phyloP scores from a whole-genome alignment of 2,888 invertebrate genomes.

The Lapara coniferarum region DNA sequence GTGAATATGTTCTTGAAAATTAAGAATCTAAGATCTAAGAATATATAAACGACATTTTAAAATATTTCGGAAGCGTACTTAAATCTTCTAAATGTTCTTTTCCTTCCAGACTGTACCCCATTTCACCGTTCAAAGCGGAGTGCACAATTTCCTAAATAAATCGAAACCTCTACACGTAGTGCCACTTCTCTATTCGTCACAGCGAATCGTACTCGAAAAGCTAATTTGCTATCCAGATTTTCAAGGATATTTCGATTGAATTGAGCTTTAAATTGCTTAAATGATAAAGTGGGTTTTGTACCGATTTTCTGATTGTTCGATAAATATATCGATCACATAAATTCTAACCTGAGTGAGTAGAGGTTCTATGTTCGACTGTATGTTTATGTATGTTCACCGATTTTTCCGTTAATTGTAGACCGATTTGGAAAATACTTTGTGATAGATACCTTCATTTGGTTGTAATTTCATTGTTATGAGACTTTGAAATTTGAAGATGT shows the following conservation, averaged over 20 bases:
- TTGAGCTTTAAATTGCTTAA: too few relatives aligned
- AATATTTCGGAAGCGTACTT: neutral
- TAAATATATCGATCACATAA: too few relatives aligned
- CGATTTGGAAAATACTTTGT: too few relatives aligned
- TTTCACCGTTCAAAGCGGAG: constrained; percentile 12
- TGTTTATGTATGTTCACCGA: too few relatives aligned
- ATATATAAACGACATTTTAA: neutral
- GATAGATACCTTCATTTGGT: too few relatives aligned
- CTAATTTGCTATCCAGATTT: constrained; percentile 4
- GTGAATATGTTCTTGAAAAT: too few relatives aligned
- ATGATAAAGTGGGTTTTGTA: neutral
- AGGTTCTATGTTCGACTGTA: too few relatives aligned
- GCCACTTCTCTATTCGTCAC: constrained; percentile 16
- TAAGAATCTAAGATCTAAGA: neutral
- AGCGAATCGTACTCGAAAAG: constrained; percentile 8
- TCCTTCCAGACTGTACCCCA: constrained; percentile 16
- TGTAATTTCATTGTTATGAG: too few relatives aligned
- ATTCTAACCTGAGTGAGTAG: too few relatives aligned
- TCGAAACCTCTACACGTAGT: constrained; percentile 7
- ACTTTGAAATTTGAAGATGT: too few relatives aligned
- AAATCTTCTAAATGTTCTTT: neutral
- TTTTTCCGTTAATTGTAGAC: too few relatives aligned
- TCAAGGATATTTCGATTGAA: constrained; percentile 5
- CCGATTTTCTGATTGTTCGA: neutral
- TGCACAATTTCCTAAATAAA: constrained; percentile 24